These are phyloP conservation scores for Agonum fuliginosum DNA, from an alignment of 2,888 invertebrate genomes.

Conservation along the genomic window DNA sequence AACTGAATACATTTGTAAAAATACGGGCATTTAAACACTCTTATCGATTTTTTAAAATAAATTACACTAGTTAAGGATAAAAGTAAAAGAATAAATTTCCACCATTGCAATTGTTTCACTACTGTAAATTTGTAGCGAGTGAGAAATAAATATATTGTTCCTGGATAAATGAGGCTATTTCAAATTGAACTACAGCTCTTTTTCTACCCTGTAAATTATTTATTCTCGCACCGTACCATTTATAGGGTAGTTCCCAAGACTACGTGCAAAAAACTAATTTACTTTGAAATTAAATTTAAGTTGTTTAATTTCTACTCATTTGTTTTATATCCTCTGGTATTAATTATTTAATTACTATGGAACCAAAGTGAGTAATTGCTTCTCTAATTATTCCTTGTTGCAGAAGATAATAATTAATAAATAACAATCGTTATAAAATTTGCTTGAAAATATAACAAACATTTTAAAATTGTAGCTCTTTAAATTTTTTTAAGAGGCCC, in stretches of 20 bases:
- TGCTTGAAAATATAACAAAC: too few relatives aligned
- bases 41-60: conserved; percentile 20
- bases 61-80: conserved; percentile 18
- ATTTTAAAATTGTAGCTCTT: too few relatives aligned
- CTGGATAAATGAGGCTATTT: neutral
- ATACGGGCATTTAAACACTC: neutral
- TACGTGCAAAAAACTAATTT: conserved; percentile 19
- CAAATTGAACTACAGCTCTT: neutral
- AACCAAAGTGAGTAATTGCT: neutral
- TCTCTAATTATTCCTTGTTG: neutral
- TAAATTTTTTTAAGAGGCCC: too few relatives aligned
- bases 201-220: neutral
- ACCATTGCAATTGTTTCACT: conserved; percentile 15
- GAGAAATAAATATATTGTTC: conserved; percentile 10
- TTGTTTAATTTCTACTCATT: neutral
- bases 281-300: conserved; percentile 6
- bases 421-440: too few relatives aligned
- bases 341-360: conserved; percentile 35
- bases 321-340: neutral
- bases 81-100: conserved; percentile 34
- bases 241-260: neutral
- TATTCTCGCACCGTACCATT: neutral
- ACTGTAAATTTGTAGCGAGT: conserved; percentile 5
- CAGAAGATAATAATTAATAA: too few relatives aligned
- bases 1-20: conserved; percentile 23